phyloP scores from a whole-genome alignment of 2,888 invertebrate species.

The Lochmaea capreae region DNA sequence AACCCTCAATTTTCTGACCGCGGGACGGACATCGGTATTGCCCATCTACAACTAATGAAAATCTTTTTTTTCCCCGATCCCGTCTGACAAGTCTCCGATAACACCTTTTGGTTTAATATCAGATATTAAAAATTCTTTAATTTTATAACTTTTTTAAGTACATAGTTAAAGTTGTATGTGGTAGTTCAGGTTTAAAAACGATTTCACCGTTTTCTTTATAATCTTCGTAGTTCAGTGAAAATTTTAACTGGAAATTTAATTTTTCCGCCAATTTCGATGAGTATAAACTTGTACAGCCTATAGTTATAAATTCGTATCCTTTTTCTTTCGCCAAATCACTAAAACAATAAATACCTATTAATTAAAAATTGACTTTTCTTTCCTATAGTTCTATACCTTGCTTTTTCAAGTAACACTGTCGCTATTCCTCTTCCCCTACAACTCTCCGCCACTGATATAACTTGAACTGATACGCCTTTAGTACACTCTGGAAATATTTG shows the following conservation, averaged over 20 bases:
- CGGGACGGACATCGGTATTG: too few species aligned
- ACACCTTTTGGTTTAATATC: too few species aligned
- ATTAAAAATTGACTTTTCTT: too few species aligned
- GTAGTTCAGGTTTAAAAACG: constrained; percentile 32
- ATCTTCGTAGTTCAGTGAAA: constrained; percentile 27
- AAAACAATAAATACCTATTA: constrained; percentile 9
- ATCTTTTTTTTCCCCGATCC: too few species aligned
- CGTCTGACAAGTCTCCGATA: too few species aligned
- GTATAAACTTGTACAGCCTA: constrained; percentile 29
- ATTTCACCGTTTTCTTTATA: constrained; percentile 31
- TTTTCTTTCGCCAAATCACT: constrained; percentile 24
- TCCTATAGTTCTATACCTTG: constrained; percentile 14
- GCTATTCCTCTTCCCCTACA: constrained; percentile 32
- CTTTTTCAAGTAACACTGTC: constrained; percentile 15
- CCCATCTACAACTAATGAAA: too few species aligned
- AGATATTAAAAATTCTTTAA: too few species aligned
- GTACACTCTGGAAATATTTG: constrained; percentile 25
- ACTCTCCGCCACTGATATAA: constrained; percentile 25
- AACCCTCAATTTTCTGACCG: too few species aligned
- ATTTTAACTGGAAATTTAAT: constrained; percentile 29
- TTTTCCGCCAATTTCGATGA: constrained; percentile 32
- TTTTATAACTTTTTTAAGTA: constrained; percentile 28
- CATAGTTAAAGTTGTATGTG: constrained; percentile 28
- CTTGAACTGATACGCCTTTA: constrained; percentile 32
- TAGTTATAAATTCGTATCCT: constrained; percentile 32